Evolutionary conservation across 2,888 invertebrate species (phyloP).

Genomic region (Adineta ricciae): DNA sequence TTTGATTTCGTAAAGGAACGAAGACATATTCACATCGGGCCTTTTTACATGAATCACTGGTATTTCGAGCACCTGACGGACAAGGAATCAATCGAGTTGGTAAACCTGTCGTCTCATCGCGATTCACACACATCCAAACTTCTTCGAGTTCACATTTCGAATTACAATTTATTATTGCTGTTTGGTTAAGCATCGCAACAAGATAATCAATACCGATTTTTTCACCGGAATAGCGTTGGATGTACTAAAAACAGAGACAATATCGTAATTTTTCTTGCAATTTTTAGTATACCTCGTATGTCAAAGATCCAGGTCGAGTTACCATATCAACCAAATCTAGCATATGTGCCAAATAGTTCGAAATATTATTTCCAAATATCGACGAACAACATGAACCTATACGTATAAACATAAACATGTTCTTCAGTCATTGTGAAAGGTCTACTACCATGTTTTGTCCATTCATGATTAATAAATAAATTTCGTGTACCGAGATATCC

Average conservation of each 20-base stretch:
- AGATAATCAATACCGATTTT: not conserved
- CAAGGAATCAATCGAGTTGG: not conserved
- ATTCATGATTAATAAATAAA: constrained; percentile 1
- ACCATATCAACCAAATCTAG: not conserved
- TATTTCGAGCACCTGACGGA: not conserved
- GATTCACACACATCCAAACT: not conserved
- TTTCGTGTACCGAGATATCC: not conserved
- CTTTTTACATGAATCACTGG: not conserved
- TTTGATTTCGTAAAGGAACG: not conserved
- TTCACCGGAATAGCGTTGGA: not conserved
- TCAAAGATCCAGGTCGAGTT: not conserved
- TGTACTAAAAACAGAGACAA: not conserved
- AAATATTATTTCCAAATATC: not conserved
- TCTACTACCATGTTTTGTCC: not conserved
- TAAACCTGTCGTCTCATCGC: not conserved
- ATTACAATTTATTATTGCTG: not conserved
- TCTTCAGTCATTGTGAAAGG: not conserved
- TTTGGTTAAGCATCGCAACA: not conserved
- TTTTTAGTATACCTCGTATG: not conserved
- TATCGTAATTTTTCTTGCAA: not conserved
- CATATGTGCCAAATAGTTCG: not conserved
- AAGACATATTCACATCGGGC: not conserved
- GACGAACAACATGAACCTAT: not conserved
- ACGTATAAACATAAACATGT: too few species aligned
- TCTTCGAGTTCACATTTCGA: not conserved